These are phyloP conservation scores for Hemicordylus capensis DNA, from an alignment of 2,113 vertebrate genomes.

Conservation along the genomic window DNA sequence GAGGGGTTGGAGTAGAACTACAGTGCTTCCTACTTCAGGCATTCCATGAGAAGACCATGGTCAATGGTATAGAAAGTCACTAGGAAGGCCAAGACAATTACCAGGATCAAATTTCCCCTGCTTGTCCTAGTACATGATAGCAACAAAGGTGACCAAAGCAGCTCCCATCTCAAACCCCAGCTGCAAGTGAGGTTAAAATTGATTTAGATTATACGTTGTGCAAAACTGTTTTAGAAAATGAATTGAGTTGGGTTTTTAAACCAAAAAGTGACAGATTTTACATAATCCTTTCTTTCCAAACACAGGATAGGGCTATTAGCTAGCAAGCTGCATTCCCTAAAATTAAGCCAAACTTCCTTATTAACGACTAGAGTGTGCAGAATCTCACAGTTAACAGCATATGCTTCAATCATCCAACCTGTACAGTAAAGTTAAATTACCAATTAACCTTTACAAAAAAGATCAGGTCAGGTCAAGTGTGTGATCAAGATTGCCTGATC, in stretches of 20 bases:
- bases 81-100: too few relatives aligned
- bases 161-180: too few relatives aligned
- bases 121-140: too few relatives aligned
- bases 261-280: too few relatives aligned
- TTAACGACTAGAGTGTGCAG: constrained; percentile 6
- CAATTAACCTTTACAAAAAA: constrained; percentile 61
- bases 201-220: neutral
- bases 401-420: constrained; percentile 43
- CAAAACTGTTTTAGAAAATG: neutral
- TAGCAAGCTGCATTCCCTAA: neutral
- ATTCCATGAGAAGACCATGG: too few relatives aligned
- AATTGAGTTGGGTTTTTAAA: too few relatives aligned
- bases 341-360: neutral
- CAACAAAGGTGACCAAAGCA: too few relatives aligned
- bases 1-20: too few relatives aligned
- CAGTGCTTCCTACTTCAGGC: too few relatives aligned
- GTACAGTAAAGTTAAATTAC: constrained; percentile 50
- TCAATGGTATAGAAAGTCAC: too few relatives aligned
- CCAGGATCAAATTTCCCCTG: too few relatives aligned
- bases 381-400: constrained; percentile 40
- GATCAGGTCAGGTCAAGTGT: constrained; percentile 44
- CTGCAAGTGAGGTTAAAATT: neutral
- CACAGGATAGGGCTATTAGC: too few relatives aligned
- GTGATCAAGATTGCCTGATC: constrained; percentile 47
- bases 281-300: neutral